Evolutionary conservation across 1,140 invertebrate genomes (phyloP), one percentile per base, ranked within the genome.

Genomic region (Apis laboriosa): DNA sequence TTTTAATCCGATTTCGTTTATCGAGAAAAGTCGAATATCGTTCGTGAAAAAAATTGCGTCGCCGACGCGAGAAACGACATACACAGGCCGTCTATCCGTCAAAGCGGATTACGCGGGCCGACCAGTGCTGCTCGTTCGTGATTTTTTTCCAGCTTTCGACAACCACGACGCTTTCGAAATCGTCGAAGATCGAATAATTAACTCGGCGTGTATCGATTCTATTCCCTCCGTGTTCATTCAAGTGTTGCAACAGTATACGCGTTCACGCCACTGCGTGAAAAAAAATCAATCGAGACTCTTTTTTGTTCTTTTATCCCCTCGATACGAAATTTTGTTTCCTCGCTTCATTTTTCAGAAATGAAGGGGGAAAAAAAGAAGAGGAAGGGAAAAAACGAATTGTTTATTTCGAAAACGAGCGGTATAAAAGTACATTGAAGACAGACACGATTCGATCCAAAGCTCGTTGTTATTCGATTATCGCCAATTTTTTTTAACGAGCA

Each of bases 1-100:
- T 85, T 88, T 88, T 87, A 88, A 88, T 88, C 87, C 87, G 87
- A 88, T 88, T 87, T 83, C 83, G 74, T 87, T 88, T 87, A 88
- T 87, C 86, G 87, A 80, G 72, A 75, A 88, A 85, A 87, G 78
- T 88, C 80, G 83, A 87, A 85, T 83, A 73, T 79, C 76, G 74
- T 72, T 56, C 28, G 72, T 63, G 75, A 73, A 73, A 73, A 77
- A 84, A 87, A 87, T 77, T 80, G 79, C 75, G 71, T 67, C 19
- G 67, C 53, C 68, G 73, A 86, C 60, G 71, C 67, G 63, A 71
- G 64, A 77, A 83, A 83, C 81, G 60, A 68, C 79, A 81, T 34
- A 83, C 81, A 79, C 58, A 61, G 63, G 64, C 63, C 85, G 70
- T 56, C 68, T 74, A 64, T 56, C 19, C 66, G 66, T 80, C 81